Evolutionary conservation across 2,888 invertebrate species (phyloP), one percentile per base, ranked within the genome.

Genomic region (Cylloceria caligata): DNA sequence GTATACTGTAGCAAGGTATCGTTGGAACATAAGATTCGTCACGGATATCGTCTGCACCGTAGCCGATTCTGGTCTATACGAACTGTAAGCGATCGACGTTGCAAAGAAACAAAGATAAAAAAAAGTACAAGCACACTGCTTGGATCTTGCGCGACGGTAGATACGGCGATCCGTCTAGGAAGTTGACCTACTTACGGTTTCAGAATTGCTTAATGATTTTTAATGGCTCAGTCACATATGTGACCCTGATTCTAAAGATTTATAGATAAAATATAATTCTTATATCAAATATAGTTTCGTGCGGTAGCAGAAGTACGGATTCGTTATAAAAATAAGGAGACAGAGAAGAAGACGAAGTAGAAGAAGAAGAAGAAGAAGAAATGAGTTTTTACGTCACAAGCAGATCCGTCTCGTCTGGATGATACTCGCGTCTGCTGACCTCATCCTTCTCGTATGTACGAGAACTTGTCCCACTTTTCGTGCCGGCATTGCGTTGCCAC

Each of bases 381-480:
- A 45, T 11, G 42, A 45, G 64, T 39, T 36, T 67, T 45, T 30
- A 16, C 6, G 39, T 11, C 19, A 45, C 42, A 24, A 27, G 34
- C 7, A 27, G n/a, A n/a, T 62, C n/a, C 52, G 62, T 72, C 55
- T 52, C 30, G 45, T 64, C 34, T 68, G 69, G 21, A 78, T 78
- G 49, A 75, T 74, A 77, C 42, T 67, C 72, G 60, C 45, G 81
- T 71, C 85, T 55, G 82, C 86, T 89, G 90, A 90, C 88, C 87
- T 91, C 89, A 88, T 90, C 87, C 83, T 73, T 83, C 86, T 47
- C 19, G 55, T 64, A n/a, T n/a, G n/a, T n/a, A 64, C 64, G 84
- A 88, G 87, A 88, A 90, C 88, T 89, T 90, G 89, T 90, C 88
- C 90, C 86, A 89, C 88, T 90, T 89, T 67, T 57, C 60, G 57